Percentiles rank a stretch among this genome's conserved stretches.
Evolutionary conservation across 2,113 vertebrate species (phyloP).

Genomic region (Cebus imitator): DNA sequence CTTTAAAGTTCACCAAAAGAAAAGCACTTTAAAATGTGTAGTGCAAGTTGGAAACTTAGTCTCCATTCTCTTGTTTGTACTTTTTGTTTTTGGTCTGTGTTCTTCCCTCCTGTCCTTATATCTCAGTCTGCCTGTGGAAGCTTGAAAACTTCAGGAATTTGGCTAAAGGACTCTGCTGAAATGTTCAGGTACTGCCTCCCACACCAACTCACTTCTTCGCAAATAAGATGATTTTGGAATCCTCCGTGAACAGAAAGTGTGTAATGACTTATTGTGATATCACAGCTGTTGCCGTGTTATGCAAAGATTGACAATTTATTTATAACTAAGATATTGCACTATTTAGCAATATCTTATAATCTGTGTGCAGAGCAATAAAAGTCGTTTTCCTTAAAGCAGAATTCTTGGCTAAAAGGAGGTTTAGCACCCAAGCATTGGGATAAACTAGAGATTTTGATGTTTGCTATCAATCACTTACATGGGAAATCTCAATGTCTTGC

Average conservation of each 20-base stretch:
- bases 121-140: background rate
- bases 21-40: background rate
- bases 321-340: background rate
- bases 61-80: background rate
- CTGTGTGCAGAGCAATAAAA: background rate
- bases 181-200: background rate
- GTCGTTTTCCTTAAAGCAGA: background rate
- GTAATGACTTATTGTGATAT: background rate
- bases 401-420: background rate
- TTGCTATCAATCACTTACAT: background rate
- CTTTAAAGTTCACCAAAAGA: background rate
- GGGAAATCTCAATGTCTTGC: background rate
- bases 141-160: background rate
- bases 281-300: slow-evolving; percentile 8
- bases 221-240: background rate
- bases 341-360: background rate
- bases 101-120: background rate
- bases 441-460: background rate
- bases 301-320: slow-evolving; percentile 11
- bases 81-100: background rate
- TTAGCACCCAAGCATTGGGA: background rate
- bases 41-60: background rate
- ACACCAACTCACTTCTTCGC: background rate
- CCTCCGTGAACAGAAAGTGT: background rate
- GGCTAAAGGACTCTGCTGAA: background rate